Evolutionary conservation across 2,888 invertebrate genomes (phyloP), one percentile per base, ranked within the genome.

Genomic region (Apodemia hepburni): DNA sequence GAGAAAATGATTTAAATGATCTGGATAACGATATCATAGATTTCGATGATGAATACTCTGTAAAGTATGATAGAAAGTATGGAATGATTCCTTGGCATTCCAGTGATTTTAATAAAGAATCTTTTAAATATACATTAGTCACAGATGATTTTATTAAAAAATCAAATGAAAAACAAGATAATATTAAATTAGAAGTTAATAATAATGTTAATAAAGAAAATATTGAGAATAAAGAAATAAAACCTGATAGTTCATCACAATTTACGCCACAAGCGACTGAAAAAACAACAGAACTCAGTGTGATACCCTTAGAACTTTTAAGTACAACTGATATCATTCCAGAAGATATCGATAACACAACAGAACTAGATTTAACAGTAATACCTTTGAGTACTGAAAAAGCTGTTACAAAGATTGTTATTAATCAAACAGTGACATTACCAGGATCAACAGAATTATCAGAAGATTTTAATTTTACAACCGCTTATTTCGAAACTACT

Each of bases 1-100:
- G 51, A 8, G 65, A 64, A 6, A 68, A 68, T 9, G 73, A 72
- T 45, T 69, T 71, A 42, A 80, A 84, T 42, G 79, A 85, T 9
- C 75, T 81, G 54, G 86, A 89, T 58, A 88, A 87, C 54, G 87
- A 84, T 61, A 85, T 91, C 38, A 84, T 90, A 63, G 89, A 91
- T 64, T 88, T 90, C 15, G 89, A 89, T 51, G 86, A 87, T 67
- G 84, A 85, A 63, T 85, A 81, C 64, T 76, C 83, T 2, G 70
- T 84, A 1, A 88, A 85, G 68, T 84, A 82, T 58, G 80, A 84
- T 59, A 84, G 82, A 49, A 84, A 85, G 59, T 83, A 85, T 71
- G 84, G 79, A 42, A 72, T 70, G 35, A 69, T 77, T 1, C 81
- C 85, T 0, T 86, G 85, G 86, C 71, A 78, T 47, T 63, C 68